Percentiles rank a stretch among this genome's conserved stretches.
Conservation (phyloP, 2,888 invertebrate species). For the Cabera pusaria region DNA sequence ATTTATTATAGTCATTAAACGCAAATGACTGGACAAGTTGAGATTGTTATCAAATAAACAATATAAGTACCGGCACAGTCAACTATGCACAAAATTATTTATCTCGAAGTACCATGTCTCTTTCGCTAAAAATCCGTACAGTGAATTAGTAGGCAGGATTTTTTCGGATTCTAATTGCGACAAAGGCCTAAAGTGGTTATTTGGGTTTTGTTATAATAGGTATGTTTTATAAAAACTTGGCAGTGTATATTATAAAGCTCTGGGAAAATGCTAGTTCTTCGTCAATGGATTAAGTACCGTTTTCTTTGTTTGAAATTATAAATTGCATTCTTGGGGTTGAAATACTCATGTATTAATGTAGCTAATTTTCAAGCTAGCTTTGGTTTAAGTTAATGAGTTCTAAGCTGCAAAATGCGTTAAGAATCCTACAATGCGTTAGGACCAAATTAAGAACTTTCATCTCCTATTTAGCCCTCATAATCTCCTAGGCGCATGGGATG, state of each 20-base stretch:
- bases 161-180: no score
- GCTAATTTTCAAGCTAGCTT: no score
- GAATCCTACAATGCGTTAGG: no score
- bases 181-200: not conserved
- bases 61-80: conserved; percentile 40
- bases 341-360: no score
- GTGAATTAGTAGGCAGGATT: no score
- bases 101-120: conserved; percentile 1
- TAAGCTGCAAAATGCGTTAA: no score
- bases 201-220: conserved; percentile 1
- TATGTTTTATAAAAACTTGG: conserved; percentile 16
- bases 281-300: conserved; percentile 7
- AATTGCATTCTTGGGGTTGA: not conserved
- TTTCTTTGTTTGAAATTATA: not conserved
- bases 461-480: no score
- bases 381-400: no score
- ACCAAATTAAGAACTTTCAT: no score
- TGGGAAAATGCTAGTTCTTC: conserved; percentile 30
- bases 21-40: conserved; percentile 44
- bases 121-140: no score
- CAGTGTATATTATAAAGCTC: conserved; percentile 24
- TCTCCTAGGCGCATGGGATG: no score
- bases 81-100: conserved; percentile 16
- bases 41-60: conserved; percentile 67
- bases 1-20: conserved; percentile 40